Evolutionary conservation across 2,113 vertebrate genomes (phyloP), one percentile per base, ranked within the genome.

Genomic region (Garra rufa): DNA sequence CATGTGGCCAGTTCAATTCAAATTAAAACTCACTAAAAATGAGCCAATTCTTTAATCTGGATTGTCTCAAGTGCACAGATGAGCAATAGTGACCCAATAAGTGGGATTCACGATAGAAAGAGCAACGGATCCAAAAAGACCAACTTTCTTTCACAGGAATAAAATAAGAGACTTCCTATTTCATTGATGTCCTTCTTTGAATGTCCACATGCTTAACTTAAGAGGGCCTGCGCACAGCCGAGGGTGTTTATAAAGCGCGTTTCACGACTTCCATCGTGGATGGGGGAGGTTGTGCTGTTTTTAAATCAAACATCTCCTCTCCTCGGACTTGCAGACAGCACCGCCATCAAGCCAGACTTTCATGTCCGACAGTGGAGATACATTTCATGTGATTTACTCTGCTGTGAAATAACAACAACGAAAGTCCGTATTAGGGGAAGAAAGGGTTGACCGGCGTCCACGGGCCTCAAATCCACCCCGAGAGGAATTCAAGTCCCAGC

Each of bases 81-180:
- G 17, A 89, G 76, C 82, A 83, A 76, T 85, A 79, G 87, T 0
- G 89, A 81, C 71, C 24, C 83, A 71, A 61, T 78, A 88, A 55
- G 50, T 38, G 28, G 21, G 21, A 30, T 79, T 61, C 24, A 28
- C 14, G 38, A 89, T 91, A 24, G 63, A 85, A 91, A 85, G 83
- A 88, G 75, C 76, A 75, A 89, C 59, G 38, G 88, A 88, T 90
- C 85, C 87, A 92, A 89, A 93, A 93, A 93, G 91, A 91, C 88
- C 91, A 92, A 88, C 85, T 89, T 91, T 90, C 86, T 90, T 93
- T 93, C 89, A 90, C 55, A 28, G 28, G 21, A 82, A 84, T 75
- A 76, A 34, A 83, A 74, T 92, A 88, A 88, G 88, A 87, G 90
- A 86, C 86, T 77, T 85, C 92, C 76, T 79, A 57, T 93, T 88